A percentile compares a stretch with the other conserved stretches of the same genome.
phyloP scores from a whole-genome alignment of 2,888 invertebrate genomes.

The Drosophila percnosoma region DNA sequence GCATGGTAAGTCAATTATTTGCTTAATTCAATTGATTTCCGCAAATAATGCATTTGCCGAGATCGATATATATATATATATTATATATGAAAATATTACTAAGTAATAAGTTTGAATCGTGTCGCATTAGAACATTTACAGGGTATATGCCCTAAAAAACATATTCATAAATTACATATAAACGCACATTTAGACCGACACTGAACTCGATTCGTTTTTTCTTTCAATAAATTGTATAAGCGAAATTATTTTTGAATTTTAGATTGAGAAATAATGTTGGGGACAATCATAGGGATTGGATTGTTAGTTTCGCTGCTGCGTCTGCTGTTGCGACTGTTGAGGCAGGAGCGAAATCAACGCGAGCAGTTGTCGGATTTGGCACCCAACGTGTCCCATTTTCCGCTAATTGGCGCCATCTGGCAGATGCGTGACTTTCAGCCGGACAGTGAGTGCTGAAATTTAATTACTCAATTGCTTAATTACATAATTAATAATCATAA shows the following conservation, averaged over 20 bases:
- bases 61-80: neutral
- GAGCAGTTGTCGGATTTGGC: slow-evolving; percentile 45
- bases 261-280: slow-evolving; percentile 32
- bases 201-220: neutral
- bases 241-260: neutral
- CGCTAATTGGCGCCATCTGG: slow-evolving; percentile 76
- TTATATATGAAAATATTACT: neutral
- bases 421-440: slow-evolving; percentile 74
- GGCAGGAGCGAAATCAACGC: slow-evolving; percentile 43
- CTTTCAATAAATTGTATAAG: neutral
- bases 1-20: slow-evolving; percentile 5
- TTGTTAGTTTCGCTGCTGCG: slow-evolving; percentile 34
- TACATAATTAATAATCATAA: fast-evolving
- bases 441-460: slow-evolving; percentile 69
- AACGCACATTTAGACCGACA: neutral
- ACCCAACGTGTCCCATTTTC: slow-evolving; percentile 76
- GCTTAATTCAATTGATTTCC: too few relatives aligned
- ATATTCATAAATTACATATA: neutral
- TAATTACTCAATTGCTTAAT: neutral
- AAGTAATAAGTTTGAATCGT: neutral
- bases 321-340: slow-evolving; percentile 27
- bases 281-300: slow-evolving; percentile 22
- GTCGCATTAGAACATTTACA: neutral
- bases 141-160: neutral
- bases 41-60: neutral